A percentile compares a stretch with the other conserved stretches of the same genome.
These are phyloP conservation scores for Eutolmus rufibarbis DNA, from an alignment of 2,888 invertebrate genomes.

Conservation along the genomic window DNA sequence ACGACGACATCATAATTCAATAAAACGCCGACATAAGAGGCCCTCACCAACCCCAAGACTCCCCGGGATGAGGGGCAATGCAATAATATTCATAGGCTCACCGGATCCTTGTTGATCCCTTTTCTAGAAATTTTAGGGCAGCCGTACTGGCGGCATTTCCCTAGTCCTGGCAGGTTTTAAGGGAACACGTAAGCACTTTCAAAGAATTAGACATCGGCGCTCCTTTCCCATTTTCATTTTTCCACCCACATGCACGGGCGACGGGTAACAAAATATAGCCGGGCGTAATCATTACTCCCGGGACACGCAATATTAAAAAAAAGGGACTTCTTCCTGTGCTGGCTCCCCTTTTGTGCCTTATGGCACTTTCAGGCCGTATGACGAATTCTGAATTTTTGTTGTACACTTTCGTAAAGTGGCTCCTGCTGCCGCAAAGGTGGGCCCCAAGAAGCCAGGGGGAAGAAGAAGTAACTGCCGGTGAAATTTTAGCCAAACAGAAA, in stretches of 20 bases:
- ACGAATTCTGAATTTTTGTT: slow-evolving; percentile 5
- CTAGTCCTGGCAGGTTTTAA: not conserved
- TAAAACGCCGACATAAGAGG: not conserved
- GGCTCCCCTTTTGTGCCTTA: not conserved
- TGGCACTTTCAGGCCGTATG: not conserved
- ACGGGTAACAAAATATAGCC: not conserved
- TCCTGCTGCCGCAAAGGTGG: not conserved
- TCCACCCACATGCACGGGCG: not conserved
- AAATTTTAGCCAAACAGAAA: not conserved
- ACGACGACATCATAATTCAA: slow-evolving; percentile 23
- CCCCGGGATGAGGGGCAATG: not conserved
- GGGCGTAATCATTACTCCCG: slow-evolving; percentile 13
- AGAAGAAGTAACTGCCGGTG: not conserved
- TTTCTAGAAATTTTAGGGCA: not conserved
- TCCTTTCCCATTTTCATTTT: not conserved
- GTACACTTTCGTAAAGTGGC: not conserved
- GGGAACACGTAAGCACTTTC: slow-evolving; percentile 19
- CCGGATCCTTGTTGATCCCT: not conserved
- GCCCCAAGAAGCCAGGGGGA: not conserved
- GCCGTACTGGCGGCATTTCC: not conserved
- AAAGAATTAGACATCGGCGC: not conserved
- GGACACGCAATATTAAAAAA: slow-evolving; percentile 24
- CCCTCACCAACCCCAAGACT: not conserved
- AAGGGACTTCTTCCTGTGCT: not conserved
- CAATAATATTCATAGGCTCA: slow-evolving; percentile 13